Base-by-base conservation (phyloP, 2,113 vertebrate genomes). In the Halcyon senegalensis region DNA sequence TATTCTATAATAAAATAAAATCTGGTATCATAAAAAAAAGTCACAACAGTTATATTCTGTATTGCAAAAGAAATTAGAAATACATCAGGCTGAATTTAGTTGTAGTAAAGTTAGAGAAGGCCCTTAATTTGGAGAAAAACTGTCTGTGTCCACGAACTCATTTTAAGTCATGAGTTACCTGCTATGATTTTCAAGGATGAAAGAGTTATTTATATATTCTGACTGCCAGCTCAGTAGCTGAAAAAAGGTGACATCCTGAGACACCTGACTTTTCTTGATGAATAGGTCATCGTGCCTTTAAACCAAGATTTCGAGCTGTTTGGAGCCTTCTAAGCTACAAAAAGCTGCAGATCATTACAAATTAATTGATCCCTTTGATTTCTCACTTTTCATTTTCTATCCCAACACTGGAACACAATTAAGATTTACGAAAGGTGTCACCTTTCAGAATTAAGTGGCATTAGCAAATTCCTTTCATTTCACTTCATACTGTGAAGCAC, bases 241-340 rank as follows among this genome's bases (percentile, higher is more conserved):
- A 58, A 79, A 85, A 85, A 81, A 58, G 13, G 24, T 86, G 84
- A 63, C 69, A 80, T 82, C 53, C 46, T 92, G 33, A 95, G 55
- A 86, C 37, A 64, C 28, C 21, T 95, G 89, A 89, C 82, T 72
- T 94, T 88, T 94, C 60, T 73, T 88, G 82, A 91, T 79, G 41
- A 76, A 53, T 93, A 89, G 76, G 85, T 96, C 74, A 94, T 7
- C 62, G 73, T 77, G 33, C 9, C 27, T 92, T 89, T 85, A 90
- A 94, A 86, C 5, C 33, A 86, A 93, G 89, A 82, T 74, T 96
- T 76, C 84, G n/a, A 44, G 59, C 9, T 72, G 30, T 74, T 92
- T 75, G 31, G 43, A 70, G n/a, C 19, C 28, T 83, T 76, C 60
- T 87, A 30, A 93, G 58, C 43, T 77, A 79, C 51, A 83, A 48